Percentiles rank a stretch among this genome's conserved stretches.
Conservation (phyloP, 2,797 vertebrate species). For the Chromobotia macracanthus region DNA sequence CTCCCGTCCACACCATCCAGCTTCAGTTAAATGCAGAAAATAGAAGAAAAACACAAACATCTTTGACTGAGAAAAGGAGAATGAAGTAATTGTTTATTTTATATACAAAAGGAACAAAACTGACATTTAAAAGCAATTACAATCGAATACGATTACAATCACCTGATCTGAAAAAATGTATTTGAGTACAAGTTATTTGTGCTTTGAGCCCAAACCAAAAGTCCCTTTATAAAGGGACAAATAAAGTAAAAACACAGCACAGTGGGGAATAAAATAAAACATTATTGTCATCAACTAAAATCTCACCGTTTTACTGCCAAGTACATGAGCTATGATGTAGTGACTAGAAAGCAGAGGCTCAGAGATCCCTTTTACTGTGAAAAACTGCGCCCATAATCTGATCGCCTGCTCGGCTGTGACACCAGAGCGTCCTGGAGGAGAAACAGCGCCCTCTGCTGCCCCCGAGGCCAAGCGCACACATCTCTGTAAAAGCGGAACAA, state of each 20-base stretch:
- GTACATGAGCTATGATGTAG: slow-evolving; percentile 90
- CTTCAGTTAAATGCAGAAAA: slow-evolving; percentile 66
- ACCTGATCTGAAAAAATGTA: not conserved
- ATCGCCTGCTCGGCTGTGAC: slow-evolving; percentile 72
- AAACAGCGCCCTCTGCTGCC: slow-evolving; percentile 41
- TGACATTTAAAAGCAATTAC: not conserved
- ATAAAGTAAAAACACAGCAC: too few relatives aligned
- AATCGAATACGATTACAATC: not conserved
- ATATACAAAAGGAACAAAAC: not conserved
- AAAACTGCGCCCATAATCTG: slow-evolving; percentile 79
- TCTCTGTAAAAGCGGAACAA: slow-evolving; percentile 8
- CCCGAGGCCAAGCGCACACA: not conserved
- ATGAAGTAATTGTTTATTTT: not conserved
- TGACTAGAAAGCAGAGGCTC: slow-evolving; percentile 87
- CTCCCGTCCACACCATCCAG: slow-evolving; percentile 78
- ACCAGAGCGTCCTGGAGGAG: slow-evolving; percentile 53
- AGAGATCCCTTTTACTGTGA: slow-evolving; percentile 79
- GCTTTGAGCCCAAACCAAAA: too few relatives aligned
- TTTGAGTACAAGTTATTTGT: too few relatives aligned
- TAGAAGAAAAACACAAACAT: slow-evolving; percentile 43
- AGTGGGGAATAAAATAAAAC: too few relatives aligned
- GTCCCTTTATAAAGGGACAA: too few relatives aligned
- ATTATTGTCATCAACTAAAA: slow-evolving; percentile 1
- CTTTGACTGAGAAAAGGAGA: slow-evolving; percentile 10
- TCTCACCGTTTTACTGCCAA: slow-evolving; percentile 92